Evolutionary conservation across 1,140 invertebrate species (phyloP), one percentile per base, ranked within the genome.

Genomic region (Zaprionus lachaisei): DNA sequence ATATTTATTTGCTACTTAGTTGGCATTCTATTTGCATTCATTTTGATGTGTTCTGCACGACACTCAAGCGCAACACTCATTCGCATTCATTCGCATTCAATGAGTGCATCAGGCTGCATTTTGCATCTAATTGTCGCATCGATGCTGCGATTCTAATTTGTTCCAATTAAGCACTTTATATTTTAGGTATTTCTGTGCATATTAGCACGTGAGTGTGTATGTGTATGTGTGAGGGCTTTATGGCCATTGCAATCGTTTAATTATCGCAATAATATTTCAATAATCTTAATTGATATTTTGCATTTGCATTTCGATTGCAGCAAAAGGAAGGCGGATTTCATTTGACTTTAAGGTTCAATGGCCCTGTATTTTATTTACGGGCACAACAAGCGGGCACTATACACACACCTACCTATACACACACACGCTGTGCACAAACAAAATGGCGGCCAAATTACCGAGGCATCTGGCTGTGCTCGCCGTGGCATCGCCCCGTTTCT

Each of bases 361-460:
- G 55, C 47, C 20, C 20, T 4, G 20, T 20, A 49, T 49, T 56
- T 47, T 54, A 38, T 54, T 56, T 56, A 28, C 51, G 31, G 20
- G 31, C 28, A 56, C 24, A 17, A 17, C 28, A 34, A 31, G 20
- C 55, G 28, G 28, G 28, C 28, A 31, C 28, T 7, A 47, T 17
- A 26, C 58, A 41, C 54, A 22, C 22, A 26, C 26, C 24, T 6
- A 37, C 41, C 58, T n/a, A 68, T n/a, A 60, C 41, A 37, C 54
- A 62, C 54, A 47, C 11, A 44, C 5, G 17, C 26, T 31, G 28
- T 9, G 49, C 41, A 24, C 26, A 26, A 66, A 58, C 63, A 72
- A 72, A 72, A 66, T 72, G 70, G 70, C 64, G 34, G 63, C 63
- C 20, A 54, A 47, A 61, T 61, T 37, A 38, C 38, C 34, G 62